Conservation (phyloP, 2,113 vertebrate genomes). For the Polypterus senegalus region DNA sequence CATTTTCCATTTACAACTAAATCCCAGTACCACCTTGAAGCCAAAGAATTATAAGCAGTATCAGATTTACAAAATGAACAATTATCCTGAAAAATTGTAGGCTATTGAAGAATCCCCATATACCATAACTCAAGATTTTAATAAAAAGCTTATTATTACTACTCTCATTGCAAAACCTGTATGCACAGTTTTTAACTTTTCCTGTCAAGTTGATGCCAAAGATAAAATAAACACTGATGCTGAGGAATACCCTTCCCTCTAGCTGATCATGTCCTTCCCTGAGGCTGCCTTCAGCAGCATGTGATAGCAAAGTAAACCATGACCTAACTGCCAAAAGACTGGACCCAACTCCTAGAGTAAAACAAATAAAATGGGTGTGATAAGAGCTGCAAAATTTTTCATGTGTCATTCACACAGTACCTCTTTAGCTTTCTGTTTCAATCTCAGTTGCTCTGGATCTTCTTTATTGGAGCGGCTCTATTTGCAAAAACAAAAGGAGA, state of each 20-base stretch:
- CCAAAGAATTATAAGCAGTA: slow-evolving; percentile 82
- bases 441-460: slow-evolving; percentile 74
- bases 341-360: slow-evolving; percentile 47
- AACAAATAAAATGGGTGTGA: slow-evolving; percentile 42
- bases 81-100: slow-evolving; percentile 79
- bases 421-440: slow-evolving; percentile 90
- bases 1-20: slow-evolving; percentile 99
- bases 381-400: slow-evolving; percentile 19
- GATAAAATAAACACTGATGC: slow-evolving; percentile 44
- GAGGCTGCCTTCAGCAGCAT: slow-evolving; percentile 82
- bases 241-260: slow-evolving; percentile 78
- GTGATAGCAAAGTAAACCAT: slow-evolving; percentile 87
- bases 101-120: slow-evolving; percentile 68
- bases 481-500: slow-evolving; percentile 46
- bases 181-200: slow-evolving; percentile 15
- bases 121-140: slow-evolving; percentile 64
- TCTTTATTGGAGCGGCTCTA: slow-evolving; percentile 79
- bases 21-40: slow-evolving; percentile 89
- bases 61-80: slow-evolving; percentile 84
- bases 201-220: slow-evolving; percentile 18
- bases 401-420: slow-evolving; percentile 40
- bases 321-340: slow-evolving; percentile 83
- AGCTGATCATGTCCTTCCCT: slow-evolving; percentile 79
- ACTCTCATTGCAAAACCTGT: not conserved
- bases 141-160: slow-evolving; percentile 1